phyloP scores from a whole-genome alignment of 2,888 invertebrate species.

The Troglohyphantes excavatus region DNA sequence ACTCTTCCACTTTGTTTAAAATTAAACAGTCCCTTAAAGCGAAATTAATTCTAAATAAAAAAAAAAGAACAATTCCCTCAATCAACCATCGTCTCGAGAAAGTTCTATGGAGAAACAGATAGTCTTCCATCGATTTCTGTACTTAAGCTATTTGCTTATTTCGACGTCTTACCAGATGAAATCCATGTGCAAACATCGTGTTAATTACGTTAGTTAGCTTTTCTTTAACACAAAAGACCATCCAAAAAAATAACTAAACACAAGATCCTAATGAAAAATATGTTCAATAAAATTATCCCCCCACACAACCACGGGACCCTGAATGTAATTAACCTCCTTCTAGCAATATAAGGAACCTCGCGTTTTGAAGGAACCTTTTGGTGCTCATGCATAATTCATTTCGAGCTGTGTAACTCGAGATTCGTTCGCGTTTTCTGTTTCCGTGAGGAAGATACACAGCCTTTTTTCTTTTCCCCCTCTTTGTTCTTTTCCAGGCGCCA shows the following conservation, averaged over 20 bases:
- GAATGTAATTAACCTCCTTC: conserved; percentile 67
- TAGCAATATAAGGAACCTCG: conserved; percentile 19
- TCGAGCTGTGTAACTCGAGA: conserved; percentile 70
- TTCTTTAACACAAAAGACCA: background rate
- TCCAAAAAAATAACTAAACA: conserved; percentile 21
- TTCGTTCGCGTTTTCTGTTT: conserved; percentile 67
- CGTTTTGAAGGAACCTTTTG: conserved; percentile 56
- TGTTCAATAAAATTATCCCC: conserved; percentile 15
- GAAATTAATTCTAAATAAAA: background rate
- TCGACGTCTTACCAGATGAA: conserved; percentile 21
- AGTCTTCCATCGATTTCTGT: conserved; percentile 12
- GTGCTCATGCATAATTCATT: conserved; percentile 75
- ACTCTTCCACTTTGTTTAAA: background rate
- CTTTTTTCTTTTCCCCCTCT: conserved; percentile 24
- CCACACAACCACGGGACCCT: conserved; percentile 38
- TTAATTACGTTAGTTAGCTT: conserved; percentile 61
- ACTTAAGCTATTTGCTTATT: conserved; percentile 36
- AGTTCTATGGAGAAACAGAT: background rate
- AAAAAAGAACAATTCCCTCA: background rate
- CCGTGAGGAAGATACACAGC: conserved; percentile 49
- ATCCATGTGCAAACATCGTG: conserved; percentile 50
- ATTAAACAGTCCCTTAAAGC: background rate
- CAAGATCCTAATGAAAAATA: conserved; percentile 62
- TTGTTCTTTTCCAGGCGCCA: conserved; percentile 9
- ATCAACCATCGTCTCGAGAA: background rate